Evolutionary conservation across 1,140 invertebrate species (phyloP).

Genomic region (Psilanteris sp.): DNA sequence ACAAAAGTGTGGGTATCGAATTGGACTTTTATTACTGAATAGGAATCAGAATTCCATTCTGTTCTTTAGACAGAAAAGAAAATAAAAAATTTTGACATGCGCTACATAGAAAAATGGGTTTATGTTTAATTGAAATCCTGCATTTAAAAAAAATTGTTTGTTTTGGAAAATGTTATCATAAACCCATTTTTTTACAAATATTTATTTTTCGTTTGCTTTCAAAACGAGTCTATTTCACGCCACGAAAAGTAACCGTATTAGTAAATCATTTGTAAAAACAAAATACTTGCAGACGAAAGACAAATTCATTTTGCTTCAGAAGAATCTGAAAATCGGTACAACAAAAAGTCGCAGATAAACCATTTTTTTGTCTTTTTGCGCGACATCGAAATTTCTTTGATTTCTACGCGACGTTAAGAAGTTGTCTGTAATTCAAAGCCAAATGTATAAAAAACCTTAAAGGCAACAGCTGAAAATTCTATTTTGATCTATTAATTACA

Average conservation of each 20-base stretch:
- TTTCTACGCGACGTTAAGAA: slow-evolving; percentile 3
- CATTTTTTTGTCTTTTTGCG: slow-evolving; percentile 12
- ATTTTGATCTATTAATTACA: slow-evolving; percentile 10
- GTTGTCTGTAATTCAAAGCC: slow-evolving; percentile 6
- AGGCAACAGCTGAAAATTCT: slow-evolving; percentile 1
- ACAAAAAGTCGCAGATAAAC: slow-evolving; percentile 36
- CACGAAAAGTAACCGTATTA: slow-evolving; percentile 29
- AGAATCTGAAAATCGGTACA: slow-evolving; percentile 30
- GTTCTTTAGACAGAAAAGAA: slow-evolving; percentile 51
- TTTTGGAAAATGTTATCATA: slow-evolving; percentile 53
- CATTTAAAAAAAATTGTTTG: slow-evolving; percentile 63
- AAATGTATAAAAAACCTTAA: slow-evolving; percentile 11
- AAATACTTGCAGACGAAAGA: slow-evolving; percentile 24
- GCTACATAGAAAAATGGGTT: slow-evolving; percentile 54
- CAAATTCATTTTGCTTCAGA: slow-evolving; percentile 23
- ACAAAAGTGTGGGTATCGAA: slow-evolving; percentile 62
- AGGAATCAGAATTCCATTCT: slow-evolving; percentile 59
- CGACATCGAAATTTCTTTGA: slow-evolving; percentile 32
- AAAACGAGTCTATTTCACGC: slow-evolving; percentile 33
- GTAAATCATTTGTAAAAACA: slow-evolving; percentile 25
- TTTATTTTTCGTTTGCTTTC: slow-evolving; percentile 26
- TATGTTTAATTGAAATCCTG: slow-evolving; percentile 29
- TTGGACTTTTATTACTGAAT: slow-evolving; percentile 74
- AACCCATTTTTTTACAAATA: slow-evolving; percentile 67
- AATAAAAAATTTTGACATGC: slow-evolving; percentile 65